These are phyloP conservation scores for Microtus richardsoni DNA, from an alignment of 2,113 vertebrate genomes.

Conservation along the genomic window DNA sequence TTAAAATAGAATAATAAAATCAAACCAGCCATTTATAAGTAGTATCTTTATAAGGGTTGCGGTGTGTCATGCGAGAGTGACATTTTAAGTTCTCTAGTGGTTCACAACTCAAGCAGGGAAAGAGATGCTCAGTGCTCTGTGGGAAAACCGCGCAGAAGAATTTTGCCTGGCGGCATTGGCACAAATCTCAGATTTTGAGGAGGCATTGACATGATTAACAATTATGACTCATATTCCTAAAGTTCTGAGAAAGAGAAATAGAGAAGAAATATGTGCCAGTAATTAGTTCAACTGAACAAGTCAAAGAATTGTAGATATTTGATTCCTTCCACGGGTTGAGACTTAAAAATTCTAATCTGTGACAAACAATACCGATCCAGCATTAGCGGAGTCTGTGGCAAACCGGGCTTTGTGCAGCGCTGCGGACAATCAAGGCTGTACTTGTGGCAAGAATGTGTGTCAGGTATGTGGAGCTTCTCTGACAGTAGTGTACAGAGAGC, in stretches of 20 bases:
- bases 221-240: background rate
- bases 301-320: constrained; percentile 30
- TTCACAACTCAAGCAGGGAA: background rate
- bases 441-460: background rate
- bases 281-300: constrained; percentile 13
- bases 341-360: background rate
- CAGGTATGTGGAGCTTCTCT: background rate
- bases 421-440: background rate
- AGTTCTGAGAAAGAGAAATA: background rate
- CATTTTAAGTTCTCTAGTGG: background rate
- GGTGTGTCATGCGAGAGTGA: background rate
- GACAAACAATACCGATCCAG: background rate
- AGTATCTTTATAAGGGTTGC: constrained; percentile 6
- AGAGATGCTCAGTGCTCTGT: background rate
- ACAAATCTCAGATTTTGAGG: constrained; percentile 11
- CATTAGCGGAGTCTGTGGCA: background rate
- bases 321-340: background rate
- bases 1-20: background rate
- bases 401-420: background rate
- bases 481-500: background rate
- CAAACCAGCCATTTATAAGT: background rate
- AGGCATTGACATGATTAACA: background rate
- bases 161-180: background rate
- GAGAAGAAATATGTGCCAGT: background rate
- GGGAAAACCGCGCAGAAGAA: background rate